These are phyloP conservation scores for Sisor rabdophorus DNA, from an alignment of 2,113 vertebrate species.

Conservation along the genomic window DNA sequence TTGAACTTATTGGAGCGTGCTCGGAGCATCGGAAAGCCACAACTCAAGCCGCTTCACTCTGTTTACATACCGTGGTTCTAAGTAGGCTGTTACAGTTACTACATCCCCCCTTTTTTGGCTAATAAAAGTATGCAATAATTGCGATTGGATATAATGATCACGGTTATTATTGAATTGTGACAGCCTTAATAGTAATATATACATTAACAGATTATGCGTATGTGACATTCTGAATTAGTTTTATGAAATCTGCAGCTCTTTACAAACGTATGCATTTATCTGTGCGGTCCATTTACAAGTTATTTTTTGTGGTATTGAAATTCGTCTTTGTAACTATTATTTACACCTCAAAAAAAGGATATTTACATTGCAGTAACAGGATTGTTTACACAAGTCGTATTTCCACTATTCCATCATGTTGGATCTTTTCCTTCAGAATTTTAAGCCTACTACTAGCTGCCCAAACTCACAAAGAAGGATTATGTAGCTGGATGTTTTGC, in stretches of 20 bases:
- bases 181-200: background rate
- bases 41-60: no score
- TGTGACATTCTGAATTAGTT: background rate
- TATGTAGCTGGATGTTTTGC: conserved; percentile 30
- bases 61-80: no score
- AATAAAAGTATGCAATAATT: no score
- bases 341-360: conserved; percentile 22
- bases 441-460: conserved; percentile 45
- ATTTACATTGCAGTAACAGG: conserved; percentile 25
- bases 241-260: background rate
- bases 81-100: no score
- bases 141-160: no score
- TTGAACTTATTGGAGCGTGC: no score
- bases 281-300: background rate
- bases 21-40: no score
- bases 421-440: conserved; percentile 6
- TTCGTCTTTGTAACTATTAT: background rate
- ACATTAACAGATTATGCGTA: background rate
- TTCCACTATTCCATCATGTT: background rate
- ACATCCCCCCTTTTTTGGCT: no score
- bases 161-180: no score
- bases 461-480: conserved; percentile 31
- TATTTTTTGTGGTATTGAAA: background rate
- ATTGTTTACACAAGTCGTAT: conserved; percentile 1
- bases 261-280: background rate